Base-by-base conservation (phyloP, 2,797 vertebrate species). In the Oreortyx pictus region DNA sequence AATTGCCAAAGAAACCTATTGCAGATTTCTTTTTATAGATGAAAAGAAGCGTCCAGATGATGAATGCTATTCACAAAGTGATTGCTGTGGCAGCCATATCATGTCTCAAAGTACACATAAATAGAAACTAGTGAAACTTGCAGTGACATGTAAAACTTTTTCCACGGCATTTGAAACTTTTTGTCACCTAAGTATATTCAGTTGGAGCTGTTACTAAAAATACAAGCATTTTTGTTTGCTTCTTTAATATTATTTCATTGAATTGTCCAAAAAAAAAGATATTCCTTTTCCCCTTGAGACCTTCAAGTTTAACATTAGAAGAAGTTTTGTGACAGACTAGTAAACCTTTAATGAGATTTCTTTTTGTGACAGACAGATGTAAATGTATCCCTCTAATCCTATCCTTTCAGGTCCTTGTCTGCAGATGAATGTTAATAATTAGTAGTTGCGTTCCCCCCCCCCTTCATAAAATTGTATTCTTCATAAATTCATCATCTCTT, bases 361-460 rank as follows among this genome's bases (percentile, higher is more conserved):
- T 95, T 97, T 97, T 97, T 88, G 85, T 97, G 97, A 97, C 95
- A 97, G 97, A 97, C 97, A 97, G 97, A 98, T 97, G 95, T 97
- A 97, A 98, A 98, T 98, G 97, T 97, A 97, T 97, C 97, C 97
- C 96, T 97, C 97, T 97, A 96, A 98, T 98, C 95, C 97, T 94
- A 93, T 96, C 86, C 97, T 97, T 97, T 97, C 96, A 96, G 96
- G 97, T 96, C 96, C 97, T 96, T 96, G 94, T 96, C 96, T 97
- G 96, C 97, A 97, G 97, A 97, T 96, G 97, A 97, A 97, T 95
- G 97, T 97, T 98, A 97, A 97, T 98, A 98, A 98, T 98, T 98
- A 98, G 98, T 94, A 95, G 92, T 97, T 97, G 95, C 73, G 19
- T 96, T 90, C 79, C 27, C 27, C 50, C 92, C 86, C 93, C 96